Evolutionary conservation across 2,113 vertebrate genomes (phyloP).

Genomic region (Bambusicola thoracicus): DNA sequence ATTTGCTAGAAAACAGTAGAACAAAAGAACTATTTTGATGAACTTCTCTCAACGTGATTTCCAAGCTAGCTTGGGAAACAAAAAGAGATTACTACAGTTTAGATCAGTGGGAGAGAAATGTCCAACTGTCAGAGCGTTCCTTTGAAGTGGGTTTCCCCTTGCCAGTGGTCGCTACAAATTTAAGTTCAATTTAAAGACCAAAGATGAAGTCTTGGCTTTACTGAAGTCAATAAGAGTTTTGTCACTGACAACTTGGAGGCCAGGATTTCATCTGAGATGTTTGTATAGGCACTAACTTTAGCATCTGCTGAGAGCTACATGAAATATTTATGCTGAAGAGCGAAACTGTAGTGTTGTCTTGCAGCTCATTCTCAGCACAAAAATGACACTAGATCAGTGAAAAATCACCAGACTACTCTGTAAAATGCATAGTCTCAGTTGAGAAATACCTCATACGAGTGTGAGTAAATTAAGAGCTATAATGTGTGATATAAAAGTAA

Average conservation of each 20-base stretch:
- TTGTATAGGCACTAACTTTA: constrained; percentile 51
- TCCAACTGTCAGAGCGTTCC: constrained; percentile 58
- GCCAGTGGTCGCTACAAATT: constrained; percentile 22
- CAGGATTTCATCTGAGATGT: constrained; percentile 35
- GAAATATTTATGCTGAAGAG: constrained; percentile 49
- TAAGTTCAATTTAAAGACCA: constrained; percentile 58
- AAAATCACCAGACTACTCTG: neutral
- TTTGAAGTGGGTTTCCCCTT: constrained; percentile 64
- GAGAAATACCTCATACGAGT: neutral
- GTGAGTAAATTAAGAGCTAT: neutral
- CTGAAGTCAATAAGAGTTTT: constrained; percentile 45
- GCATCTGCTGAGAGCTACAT: constrained; percentile 34
- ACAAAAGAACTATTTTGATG: constrained; percentile 63
- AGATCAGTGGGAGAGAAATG: constrained; percentile 56
- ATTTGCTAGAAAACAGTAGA: constrained; percentile 55
- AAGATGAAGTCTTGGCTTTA: constrained; percentile 54
- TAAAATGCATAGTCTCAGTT: neutral
- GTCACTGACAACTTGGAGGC: constrained; percentile 30
- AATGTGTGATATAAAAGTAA: neutral
- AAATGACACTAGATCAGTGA: neutral
- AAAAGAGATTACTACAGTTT: constrained; percentile 16
- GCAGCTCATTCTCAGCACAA: neutral
- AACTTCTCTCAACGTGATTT: constrained; percentile 68
- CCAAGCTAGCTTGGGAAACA: constrained; percentile 39
- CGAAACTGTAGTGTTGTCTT: constrained; percentile 8